Evolutionary conservation across 1,140 invertebrate genomes (phyloP).

Genomic region (Harlomillsia oculata): DNA sequence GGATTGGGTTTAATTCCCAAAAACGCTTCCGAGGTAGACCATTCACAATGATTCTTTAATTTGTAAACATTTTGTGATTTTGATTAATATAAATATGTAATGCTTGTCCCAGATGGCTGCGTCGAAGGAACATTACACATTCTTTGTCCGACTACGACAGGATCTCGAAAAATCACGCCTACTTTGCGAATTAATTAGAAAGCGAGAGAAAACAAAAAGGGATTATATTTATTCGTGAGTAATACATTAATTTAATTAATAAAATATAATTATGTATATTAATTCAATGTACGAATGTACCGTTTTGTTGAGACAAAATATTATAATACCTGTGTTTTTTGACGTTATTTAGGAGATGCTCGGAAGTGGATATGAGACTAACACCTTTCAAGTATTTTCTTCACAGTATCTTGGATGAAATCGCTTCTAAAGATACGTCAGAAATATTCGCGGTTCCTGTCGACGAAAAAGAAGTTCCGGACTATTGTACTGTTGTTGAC

Average conservation of each 20-base stretch:
- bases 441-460: slow-evolving; percentile 90
- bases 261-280: not conserved
- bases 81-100: not conserved
- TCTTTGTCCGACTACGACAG: slow-evolving; percentile 88
- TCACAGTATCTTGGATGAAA: slow-evolving; percentile 59
- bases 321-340: too few species aligned
- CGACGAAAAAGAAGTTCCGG: slow-evolving; percentile 77
- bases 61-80: not conserved
- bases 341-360: slow-evolving; percentile 54
- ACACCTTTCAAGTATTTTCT: slow-evolving; percentile 71
- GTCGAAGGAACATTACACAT: slow-evolving; percentile 57
- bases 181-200: slow-evolving; percentile 86
- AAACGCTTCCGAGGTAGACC: slow-evolving; percentile 15
- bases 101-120: slow-evolving; percentile 6
- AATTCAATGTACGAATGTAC: slow-evolving; percentile 1
- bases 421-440: slow-evolving; percentile 68
- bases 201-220: slow-evolving; percentile 87
- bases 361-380: slow-evolving; percentile 67
- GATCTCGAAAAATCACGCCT: slow-evolving; percentile 87
- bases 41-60: not conserved
- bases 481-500: slow-evolving; percentile 84
- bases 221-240: slow-evolving; percentile 65
- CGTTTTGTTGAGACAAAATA: not conserved
- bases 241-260: not conserved
- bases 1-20: not conserved